Evolutionary conservation across 2,797 vertebrate genomes (phyloP).

Genomic region (Pseudochirops corinnae): DNA sequence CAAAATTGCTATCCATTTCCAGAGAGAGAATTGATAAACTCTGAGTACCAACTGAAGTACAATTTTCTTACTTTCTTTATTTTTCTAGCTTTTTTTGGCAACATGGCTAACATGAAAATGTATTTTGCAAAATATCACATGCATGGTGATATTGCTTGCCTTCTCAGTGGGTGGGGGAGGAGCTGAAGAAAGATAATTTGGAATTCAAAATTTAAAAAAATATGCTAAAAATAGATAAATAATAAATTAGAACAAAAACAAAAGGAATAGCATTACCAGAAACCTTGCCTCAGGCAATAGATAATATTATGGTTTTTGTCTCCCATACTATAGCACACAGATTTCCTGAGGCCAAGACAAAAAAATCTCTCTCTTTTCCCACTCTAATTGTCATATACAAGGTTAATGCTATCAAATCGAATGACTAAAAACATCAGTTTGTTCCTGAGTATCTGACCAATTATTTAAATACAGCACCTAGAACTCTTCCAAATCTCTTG

Average conservation of each 20-base stretch:
- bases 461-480: neutral
- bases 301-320: neutral
- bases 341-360: neutral
- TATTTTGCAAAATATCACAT: neutral
- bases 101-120: neutral
- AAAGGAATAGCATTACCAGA: neutral
- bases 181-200: neutral
- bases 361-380: neutral
- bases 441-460: neutral
- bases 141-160: neutral
- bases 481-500: neutral
- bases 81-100: neutral
- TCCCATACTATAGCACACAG: neutral
- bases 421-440: neutral
- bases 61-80: neutral
- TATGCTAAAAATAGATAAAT: neutral
- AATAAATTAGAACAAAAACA: neutral
- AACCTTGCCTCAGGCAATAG: neutral
- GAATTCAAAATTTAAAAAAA: neutral
- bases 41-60: neutral
- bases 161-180: neutral
- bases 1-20: neutral
- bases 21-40: neutral
- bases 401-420: neutral
- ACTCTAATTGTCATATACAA: neutral